phyloP scores from a whole-genome alignment of 1,140 invertebrate genomes.

The Bombyx mandarina region DNA sequence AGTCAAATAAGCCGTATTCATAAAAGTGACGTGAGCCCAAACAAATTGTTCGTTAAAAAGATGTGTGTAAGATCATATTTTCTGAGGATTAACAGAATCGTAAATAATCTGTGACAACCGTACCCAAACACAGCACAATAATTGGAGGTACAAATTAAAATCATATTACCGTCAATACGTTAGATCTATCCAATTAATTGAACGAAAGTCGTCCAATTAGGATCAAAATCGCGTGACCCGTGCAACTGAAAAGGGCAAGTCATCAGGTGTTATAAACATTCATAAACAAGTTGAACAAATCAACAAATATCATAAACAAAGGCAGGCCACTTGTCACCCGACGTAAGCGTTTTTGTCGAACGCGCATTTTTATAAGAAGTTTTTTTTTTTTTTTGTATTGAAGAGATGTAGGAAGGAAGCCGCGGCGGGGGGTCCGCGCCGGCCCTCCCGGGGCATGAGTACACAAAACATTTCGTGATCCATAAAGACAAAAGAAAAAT shows the following conservation, averaged over 20 bases:
- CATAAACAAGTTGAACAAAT: constrained; percentile 54
- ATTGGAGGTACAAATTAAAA: too few relatives aligned
- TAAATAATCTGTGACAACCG: too few relatives aligned
- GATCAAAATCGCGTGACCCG: too few relatives aligned
- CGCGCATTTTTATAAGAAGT: constrained; percentile 57
- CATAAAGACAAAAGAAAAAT: constrained; percentile 67
- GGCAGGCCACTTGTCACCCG: constrained; percentile 55
- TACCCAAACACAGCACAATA: too few relatives aligned
- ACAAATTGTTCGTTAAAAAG: too few relatives aligned
- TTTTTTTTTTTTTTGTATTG: constrained; percentile 62
- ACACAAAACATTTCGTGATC: constrained; percentile 68
- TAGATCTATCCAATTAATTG: too few relatives aligned
- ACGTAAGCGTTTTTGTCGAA: constrained; percentile 53
- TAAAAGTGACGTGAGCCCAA: too few relatives aligned
- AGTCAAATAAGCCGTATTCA: too few relatives aligned
- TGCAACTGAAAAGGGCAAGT: constrained; percentile 28
- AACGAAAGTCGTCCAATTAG: too few relatives aligned
- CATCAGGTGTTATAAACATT: constrained; percentile 46
- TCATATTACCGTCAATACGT: too few relatives aligned
- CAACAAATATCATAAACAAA: constrained; percentile 64
- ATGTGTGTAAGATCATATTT: too few relatives aligned
- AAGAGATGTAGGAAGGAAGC: constrained; percentile 62
- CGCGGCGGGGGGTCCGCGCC: constrained; percentile 50
- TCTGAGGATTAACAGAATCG: too few relatives aligned
- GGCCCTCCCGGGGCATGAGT: constrained; percentile 30